Conservation (phyloP, 1,140 invertebrate genomes). For the Paraescarpia echinospica region DNA sequence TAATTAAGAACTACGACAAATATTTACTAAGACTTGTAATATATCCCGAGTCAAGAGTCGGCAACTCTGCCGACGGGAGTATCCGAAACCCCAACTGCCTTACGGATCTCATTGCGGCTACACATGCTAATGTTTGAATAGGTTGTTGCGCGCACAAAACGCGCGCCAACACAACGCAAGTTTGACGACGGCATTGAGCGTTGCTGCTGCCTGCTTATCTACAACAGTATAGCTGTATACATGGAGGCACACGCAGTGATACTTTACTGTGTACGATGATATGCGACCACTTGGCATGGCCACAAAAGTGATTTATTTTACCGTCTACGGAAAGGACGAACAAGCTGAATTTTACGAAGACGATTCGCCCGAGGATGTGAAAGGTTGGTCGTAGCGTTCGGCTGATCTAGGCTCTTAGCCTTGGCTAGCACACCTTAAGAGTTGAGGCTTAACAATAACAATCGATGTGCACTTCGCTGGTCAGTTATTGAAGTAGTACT, state of each 20-base stretch:
- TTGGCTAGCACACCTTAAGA: neutral
- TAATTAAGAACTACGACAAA: neutral
- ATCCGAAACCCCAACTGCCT: neutral
- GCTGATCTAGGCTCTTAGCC: neutral
- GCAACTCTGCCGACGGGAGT: neutral
- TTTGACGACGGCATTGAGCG: neutral
- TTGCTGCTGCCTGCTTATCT: neutral
- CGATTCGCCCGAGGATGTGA: slow-evolving; percentile 3
- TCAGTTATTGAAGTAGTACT: neutral
- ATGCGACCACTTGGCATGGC: neutral
- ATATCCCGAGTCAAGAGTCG: neutral
- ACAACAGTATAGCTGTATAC: neutral
- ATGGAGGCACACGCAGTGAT: neutral
- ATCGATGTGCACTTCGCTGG: neutral
- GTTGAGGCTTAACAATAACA: too few species aligned
- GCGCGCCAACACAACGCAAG: neutral
- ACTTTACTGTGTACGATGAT: neutral
- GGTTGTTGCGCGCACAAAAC: neutral
- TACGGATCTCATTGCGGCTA: neutral
- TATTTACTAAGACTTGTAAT: neutral
- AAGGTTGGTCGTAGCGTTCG: neutral
- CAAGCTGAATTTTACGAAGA: neutral
- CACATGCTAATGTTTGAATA: neutral
- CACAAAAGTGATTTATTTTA: slow-evolving; percentile 1
- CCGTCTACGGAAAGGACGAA: slow-evolving; percentile 3